Conservation (phyloP, 2,888 invertebrate species). For the Trissolcus japonicus region DNA sequence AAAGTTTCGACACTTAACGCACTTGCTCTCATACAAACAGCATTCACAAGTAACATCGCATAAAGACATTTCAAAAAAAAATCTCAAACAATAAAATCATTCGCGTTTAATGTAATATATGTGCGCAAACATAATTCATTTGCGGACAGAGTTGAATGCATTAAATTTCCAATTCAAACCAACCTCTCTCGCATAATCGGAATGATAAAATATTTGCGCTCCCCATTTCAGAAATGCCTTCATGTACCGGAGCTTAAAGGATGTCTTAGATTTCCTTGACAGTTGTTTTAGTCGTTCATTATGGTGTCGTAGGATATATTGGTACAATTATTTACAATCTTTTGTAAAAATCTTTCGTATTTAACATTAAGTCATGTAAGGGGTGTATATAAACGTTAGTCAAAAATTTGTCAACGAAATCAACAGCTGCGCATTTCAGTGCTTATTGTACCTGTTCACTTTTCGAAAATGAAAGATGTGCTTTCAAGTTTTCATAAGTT, state of each 20-base stretch:
- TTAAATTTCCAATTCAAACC: slow-evolving; percentile 8
- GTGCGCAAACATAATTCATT: slow-evolving; percentile 1
- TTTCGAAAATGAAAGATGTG: slow-evolving; percentile 2
- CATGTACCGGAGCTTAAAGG: slow-evolving; percentile 21
- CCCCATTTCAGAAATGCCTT: slow-evolving; percentile 22
- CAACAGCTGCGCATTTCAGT: no score
- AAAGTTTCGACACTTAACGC: slow-evolving; percentile 14
- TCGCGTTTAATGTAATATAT: not conserved
- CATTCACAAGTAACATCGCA: slow-evolving; percentile 27
- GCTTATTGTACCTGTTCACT: no score
- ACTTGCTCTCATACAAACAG: slow-evolving; percentile 14
- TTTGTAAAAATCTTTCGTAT: no score
- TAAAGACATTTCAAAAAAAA: slow-evolving; percentile 22
- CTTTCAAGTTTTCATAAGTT: not conserved
- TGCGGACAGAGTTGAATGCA: slow-evolving; percentile 1
- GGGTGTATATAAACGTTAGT: no score
- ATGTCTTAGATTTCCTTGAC: slow-evolving; percentile 23
- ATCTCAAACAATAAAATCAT: not conserved
- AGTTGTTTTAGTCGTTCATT: not conserved
- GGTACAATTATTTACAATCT: slow-evolving; percentile 7
- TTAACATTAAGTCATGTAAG: no score
- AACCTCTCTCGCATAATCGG: not conserved
- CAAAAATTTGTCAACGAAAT: no score
- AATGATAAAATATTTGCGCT: slow-evolving; percentile 20
- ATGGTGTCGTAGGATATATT: not conserved